Base-by-base conservation (phyloP, 2,113 vertebrate species). In the Muscicapa adusta region DNA sequence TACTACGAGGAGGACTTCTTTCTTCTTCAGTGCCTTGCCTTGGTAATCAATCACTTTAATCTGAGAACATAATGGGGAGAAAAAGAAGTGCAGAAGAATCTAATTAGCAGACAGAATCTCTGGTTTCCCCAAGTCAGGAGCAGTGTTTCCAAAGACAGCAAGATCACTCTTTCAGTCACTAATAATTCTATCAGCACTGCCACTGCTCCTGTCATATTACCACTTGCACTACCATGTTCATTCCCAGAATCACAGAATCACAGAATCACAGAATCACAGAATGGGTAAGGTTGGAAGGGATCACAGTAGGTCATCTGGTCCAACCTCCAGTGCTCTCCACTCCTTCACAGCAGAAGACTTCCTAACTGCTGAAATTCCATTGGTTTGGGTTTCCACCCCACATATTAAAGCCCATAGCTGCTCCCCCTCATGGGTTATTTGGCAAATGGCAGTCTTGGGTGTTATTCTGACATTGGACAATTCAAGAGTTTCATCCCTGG, bases 1-100 rank as follows among this genome's bases (percentile, higher is more conserved):
- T 80, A 92, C 45, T 38, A 47, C 0, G 0, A 97, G 94, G 13
- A 95, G 70, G 26, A 97, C 74, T 58, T 58, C 34, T 76, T 66
- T 94, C 31, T 88, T 18, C 66, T 83, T 87, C 71, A 91, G 18
- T 47, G 57, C 43, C 48, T 96, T 91, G 78, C 97, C 96, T 88
- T 84, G 79, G 72, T 95, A 83, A 89, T 95, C 11, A 0, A 90
- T 19, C 10, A 96, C 90, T 92, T 86, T 96, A 65, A 97, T 81
- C 96, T 97, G 88, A 88, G 19, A 67, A 77, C 14, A 76, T 40
- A 3, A 1, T 14, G 18, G 18, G 24, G 8, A 94, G 17, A 45
- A 70, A 74, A 42, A 88, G 63, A 94, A 85, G 25, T 8, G 12
- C 47, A 85, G 28, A 90, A 83, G 9, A 62, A 15, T 66, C 42